Base-by-base conservation (phyloP, 2,113 vertebrate genomes). In the Neogobius melanostomus region DNA sequence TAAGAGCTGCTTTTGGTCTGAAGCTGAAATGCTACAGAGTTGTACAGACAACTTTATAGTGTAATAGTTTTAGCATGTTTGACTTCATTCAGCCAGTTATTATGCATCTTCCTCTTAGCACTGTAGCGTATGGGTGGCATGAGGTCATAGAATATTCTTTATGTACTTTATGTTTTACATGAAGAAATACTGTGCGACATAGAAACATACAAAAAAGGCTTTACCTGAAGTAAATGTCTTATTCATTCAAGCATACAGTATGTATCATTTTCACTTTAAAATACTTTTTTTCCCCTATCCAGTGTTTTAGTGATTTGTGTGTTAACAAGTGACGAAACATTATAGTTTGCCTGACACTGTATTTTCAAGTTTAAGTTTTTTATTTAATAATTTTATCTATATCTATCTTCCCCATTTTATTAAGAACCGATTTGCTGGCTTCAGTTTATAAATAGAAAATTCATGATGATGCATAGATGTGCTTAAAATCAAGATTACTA, bases 81-180 rank as follows among this genome's bases (percentile, higher is more conserved):
- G 14, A 56, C 14, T 10, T 11, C 14, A 62, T 53, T 69, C 79
- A 54, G 42, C 42, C 64, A 46, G 48, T 79, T 28, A 54, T 62
- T 17, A 56, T 74, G 80, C 85, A 78, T 85, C 66, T 86, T 80
- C 68, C 15, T 36, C 28, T 8, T 66, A 9, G 36, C 59, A 79
- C 9, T 63, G 74, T 59, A 65, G 82, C 77, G 82, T 86, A 85
- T 80, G 61, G 21, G 64, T 69, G 68, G 66, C 54, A 44, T 9
- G 66, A 21, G 76, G 53, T 45, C 12, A 36, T 66, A 15, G 16
- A 46, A 47, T 48, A 47, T 47, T 46, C 9, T 47, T 6, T n/a
- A n/a, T n/a, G 8, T 56, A 56, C 51, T 7, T 45, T 57, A 12
- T 60, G 50, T 2, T 44, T 17, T 54, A 51, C 73, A 15, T 53